Conservation (phyloP, 2,797 vertebrate species). For the Aplochiton taeniatus region DNA sequence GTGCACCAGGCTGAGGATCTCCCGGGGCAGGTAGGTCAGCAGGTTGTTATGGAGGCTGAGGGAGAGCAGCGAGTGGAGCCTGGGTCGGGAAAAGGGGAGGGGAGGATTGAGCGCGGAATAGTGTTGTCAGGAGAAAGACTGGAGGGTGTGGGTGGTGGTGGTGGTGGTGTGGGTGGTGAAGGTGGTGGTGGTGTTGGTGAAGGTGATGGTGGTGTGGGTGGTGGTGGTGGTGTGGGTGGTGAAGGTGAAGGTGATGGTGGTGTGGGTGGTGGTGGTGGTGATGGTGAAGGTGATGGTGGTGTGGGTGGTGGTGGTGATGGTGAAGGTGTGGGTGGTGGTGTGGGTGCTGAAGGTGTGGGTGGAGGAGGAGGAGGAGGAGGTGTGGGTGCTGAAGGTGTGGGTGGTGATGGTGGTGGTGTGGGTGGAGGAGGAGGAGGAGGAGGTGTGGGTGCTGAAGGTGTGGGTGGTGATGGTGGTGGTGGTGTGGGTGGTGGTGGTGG, state of each 20-base stretch:
- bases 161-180: not conserved
- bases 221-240: slow-evolving; percentile 47
- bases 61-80: slow-evolving; percentile 92
- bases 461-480: slow-evolving; percentile 48
- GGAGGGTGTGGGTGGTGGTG: no score
- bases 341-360: no score
- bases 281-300: not conserved
- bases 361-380: not conserved
- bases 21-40: slow-evolving; percentile 93
- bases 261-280: not conserved
- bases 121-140: not conserved
- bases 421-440: no score
- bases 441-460: not conserved
- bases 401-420: no score
- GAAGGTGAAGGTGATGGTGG: not conserved
- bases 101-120: not conserved
- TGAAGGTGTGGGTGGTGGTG: no score
- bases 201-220: not conserved
- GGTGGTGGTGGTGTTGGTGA: no score
- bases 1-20: slow-evolving; percentile 93
- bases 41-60: slow-evolving; percentile 98
- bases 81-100: slow-evolving; percentile 44
- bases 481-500: not conserved
- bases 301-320: not conserved
- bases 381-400: not conserved